A percentile compares a stretch with the other conserved stretches of the same genome.
These are phyloP conservation scores for Pollachius pollachius DNA, from an alignment of 2,113 vertebrate genomes.

Conservation along the genomic window DNA sequence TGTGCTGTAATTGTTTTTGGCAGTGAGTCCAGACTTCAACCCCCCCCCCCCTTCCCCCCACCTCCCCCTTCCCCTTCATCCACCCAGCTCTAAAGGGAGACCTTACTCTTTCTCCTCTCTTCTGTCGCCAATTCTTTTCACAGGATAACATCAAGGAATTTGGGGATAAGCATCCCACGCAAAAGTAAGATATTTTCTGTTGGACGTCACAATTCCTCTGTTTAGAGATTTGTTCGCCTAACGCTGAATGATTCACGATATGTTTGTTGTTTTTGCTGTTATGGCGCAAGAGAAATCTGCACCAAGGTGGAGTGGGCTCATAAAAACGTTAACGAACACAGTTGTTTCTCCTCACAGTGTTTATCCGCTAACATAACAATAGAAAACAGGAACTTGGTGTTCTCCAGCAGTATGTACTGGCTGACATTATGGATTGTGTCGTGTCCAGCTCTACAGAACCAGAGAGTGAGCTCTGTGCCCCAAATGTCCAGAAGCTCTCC, in stretches of 20 bases:
- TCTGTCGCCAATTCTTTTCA: constrained; percentile 62
- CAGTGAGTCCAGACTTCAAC: constrained; percentile 59
- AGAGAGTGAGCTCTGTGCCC: constrained; percentile 65
- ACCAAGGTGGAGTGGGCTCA: constrained; percentile 49
- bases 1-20: constrained; percentile 70
- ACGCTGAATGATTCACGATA: constrained; percentile 52
- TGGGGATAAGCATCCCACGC: constrained; percentile 88
- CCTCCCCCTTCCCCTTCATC: constrained; percentile 42
- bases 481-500: constrained; percentile 81
- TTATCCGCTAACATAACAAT: constrained; percentile 15
- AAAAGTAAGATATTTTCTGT: constrained; percentile 83
- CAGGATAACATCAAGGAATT: constrained; percentile 96
- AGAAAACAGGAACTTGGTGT: constrained; percentile 3
- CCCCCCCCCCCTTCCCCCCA: not conserved
- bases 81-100: constrained; percentile 48
- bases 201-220: constrained; percentile 59
- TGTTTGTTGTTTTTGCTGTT: constrained; percentile 49
- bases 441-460: constrained; percentile 74
- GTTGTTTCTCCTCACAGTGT: not conserved
- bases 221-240: constrained; percentile 39
- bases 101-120: constrained; percentile 42
- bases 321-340: constrained; percentile 2
- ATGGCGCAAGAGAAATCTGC: constrained; percentile 50
- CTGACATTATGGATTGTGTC: constrained; percentile 24
- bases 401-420: not conserved